Conservation (phyloP, 2,113 vertebrate species). For the Passer domesticus region DNA sequence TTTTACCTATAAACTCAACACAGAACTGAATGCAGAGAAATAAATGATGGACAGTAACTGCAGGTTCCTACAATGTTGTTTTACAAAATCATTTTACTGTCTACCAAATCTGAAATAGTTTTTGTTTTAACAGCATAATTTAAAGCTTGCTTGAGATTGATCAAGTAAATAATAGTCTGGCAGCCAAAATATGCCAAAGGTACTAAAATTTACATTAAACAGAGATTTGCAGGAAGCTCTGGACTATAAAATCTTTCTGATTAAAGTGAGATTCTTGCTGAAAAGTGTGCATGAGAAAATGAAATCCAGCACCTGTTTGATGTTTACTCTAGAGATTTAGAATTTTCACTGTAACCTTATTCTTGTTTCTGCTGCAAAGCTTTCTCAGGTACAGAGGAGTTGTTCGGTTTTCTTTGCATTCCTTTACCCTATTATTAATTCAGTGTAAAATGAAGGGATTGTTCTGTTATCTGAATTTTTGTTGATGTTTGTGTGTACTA, state of each 20-base stretch:
- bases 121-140: slow-evolving; percentile 36
- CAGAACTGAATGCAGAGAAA: background rate
- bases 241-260: slow-evolving; percentile 50
- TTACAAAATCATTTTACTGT: slow-evolving; percentile 28
- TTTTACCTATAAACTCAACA: background rate
- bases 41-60: background rate
- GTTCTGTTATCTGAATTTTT: background rate
- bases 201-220: slow-evolving; percentile 51
- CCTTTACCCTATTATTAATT: background rate
- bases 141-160: slow-evolving; percentile 23
- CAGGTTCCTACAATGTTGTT: background rate
- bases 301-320: slow-evolving; percentile 14
- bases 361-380: slow-evolving; percentile 7
- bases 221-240: slow-evolving; percentile 38
- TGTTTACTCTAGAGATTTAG: slow-evolving; percentile 28
- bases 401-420: background rate
- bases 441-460: background rate
- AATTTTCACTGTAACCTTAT: background rate
- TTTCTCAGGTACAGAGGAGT: background rate
- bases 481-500: background rate
- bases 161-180: slow-evolving; percentile 8
- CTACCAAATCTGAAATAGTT: slow-evolving; percentile 6
- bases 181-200: slow-evolving; percentile 38
- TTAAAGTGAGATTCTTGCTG: slow-evolving; percentile 34
- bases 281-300: slow-evolving; percentile 11